Conservation (phyloP, 2,113 vertebrate species). For the Synodontis membranacea region DNA sequence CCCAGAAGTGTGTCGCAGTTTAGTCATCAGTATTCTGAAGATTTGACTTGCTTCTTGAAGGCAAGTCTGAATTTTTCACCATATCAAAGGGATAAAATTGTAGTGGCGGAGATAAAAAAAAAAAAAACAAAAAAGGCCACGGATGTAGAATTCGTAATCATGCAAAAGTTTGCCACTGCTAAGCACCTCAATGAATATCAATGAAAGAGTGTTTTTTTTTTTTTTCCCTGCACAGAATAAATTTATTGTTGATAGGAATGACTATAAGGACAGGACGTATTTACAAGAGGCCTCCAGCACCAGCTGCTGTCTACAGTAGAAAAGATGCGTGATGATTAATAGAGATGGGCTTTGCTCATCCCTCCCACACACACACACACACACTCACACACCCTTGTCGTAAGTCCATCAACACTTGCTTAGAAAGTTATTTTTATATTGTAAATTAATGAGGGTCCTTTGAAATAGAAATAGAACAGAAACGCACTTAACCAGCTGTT, state of each 20-base stretch:
- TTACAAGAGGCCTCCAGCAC: conserved; percentile 14
- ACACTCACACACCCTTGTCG: not conserved
- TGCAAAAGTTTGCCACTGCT: conserved; percentile 50
- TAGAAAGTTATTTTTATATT: conserved; percentile 2
- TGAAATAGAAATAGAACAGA: not conserved
- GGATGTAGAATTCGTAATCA: conserved; percentile 47
- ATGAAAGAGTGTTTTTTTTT: conserved; percentile 28
- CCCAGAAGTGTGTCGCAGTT: conserved; percentile 26
- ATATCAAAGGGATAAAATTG: conserved; percentile 51
- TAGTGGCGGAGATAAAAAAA: conserved; percentile 45
- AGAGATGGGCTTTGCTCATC: conserved; percentile 4
- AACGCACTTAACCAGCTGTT: not conserved
- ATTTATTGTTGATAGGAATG: conserved; percentile 1
- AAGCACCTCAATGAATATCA: conserved; percentile 55
- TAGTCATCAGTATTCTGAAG: conserved; percentile 50
- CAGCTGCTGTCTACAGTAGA: not conserved
- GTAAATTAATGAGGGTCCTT: not conserved
- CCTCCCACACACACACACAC: not conserved
- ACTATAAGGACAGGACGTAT: conserved; percentile 21
- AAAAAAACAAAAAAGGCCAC: conserved; percentile 20
- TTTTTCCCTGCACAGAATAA: conserved; percentile 10
- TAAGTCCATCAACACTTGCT: not conserved
- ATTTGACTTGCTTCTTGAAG: conserved; percentile 36
- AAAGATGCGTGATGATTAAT: not conserved
- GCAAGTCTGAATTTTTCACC: conserved; percentile 42